A percentile compares a stretch with the other conserved stretches of the same genome.
These are phyloP conservation scores for Melierax canorus DNA, from an alignment of 2,113 vertebrate species.

Conservation along the genomic window DNA sequence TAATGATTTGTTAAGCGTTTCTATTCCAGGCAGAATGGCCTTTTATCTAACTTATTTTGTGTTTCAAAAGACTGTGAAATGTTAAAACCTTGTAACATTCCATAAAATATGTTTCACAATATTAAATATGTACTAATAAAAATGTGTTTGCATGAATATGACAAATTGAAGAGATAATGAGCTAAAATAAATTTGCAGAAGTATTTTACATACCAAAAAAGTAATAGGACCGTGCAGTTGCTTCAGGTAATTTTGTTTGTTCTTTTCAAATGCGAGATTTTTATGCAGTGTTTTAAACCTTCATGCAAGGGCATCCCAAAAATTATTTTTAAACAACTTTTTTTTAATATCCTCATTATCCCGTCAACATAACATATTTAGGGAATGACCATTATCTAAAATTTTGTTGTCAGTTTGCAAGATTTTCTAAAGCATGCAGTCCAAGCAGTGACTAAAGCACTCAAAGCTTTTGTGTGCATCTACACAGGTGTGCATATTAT, in stretches of 20 bases:
- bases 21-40: neutral
- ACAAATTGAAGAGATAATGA: slow-evolving; percentile 40
- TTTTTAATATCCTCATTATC: neutral
- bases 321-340: neutral
- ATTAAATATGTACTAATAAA: neutral
- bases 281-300: neutral
- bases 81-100: neutral
- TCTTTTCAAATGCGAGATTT: slow-evolving; percentile 8
- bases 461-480: neutral
- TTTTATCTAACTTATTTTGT: neutral
- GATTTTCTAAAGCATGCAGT: neutral
- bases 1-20: neutral
- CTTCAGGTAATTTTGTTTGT: slow-evolving; percentile 22
- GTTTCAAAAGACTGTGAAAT: neutral
- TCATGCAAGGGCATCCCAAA: neutral
- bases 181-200: slow-evolving; percentile 17
- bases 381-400: neutral
- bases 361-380: neutral
- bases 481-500: neutral
- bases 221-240: neutral
- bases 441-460: neutral
- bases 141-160: neutral
- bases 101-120: neutral
- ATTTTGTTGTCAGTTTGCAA: neutral
- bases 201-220: slow-evolving; percentile 54